Evolutionary conservation across 1,140 invertebrate genomes (phyloP).

Genomic region (Phenacoccus solenopsis): DNA sequence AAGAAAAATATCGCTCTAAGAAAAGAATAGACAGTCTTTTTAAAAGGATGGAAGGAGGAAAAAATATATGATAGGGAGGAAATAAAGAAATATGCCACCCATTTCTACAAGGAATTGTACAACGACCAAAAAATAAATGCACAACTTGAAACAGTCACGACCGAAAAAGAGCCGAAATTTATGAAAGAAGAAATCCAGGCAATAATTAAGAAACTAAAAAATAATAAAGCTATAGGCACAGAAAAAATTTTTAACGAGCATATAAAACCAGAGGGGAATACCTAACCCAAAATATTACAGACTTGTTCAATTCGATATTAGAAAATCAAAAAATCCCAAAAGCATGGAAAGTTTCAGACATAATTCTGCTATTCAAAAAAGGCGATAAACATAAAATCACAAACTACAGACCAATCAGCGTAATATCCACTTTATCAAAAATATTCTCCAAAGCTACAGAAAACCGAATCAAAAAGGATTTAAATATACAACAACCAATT

Average conservation of each 20-base stretch:
- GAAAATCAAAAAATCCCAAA: conserved; percentile 26
- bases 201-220: neutral
- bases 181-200: neutral
- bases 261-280: conserved; percentile 8
- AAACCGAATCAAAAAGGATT: conserved; percentile 9
- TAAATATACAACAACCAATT: neutral
- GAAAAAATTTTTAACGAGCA: conserved; percentile 15
- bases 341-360: conserved; percentile 27
- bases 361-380: conserved; percentile 31
- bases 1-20: no score
- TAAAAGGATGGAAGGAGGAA: no score
- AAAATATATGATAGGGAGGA: no score
- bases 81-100: no score
- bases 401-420: conserved; percentile 31
- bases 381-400: conserved; percentile 27
- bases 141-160: no score
- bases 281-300: neutral
- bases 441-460: conserved; percentile 18
- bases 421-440: conserved; percentile 28
- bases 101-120: no score
- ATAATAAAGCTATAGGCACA: conserved; percentile 18
- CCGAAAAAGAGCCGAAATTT: neutral
- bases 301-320: conserved; percentile 17
- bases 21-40: no score
- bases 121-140: no score